Base-by-base conservation (phyloP, 2,113 vertebrate species). In the Triplophysa tibetana region DNA sequence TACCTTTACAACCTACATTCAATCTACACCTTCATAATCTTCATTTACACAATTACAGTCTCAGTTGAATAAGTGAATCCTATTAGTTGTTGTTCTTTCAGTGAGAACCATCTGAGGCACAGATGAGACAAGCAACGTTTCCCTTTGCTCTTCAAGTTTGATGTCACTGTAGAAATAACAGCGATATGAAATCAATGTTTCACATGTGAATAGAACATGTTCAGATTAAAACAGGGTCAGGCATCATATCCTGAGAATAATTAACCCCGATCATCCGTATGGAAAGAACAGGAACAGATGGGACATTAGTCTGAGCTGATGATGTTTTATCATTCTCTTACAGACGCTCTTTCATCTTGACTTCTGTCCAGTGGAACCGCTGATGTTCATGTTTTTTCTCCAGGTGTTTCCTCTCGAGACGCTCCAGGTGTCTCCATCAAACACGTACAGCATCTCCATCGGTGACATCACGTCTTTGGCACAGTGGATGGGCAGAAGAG, bases 401-500 rank as follows among this genome's bases (percentile, higher is more conserved):
- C 88, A 89, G 90, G 82, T 91, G 90, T 79, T 89, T 90, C 90
- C 90, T 88, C 16, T 58, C 6, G 14, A 23, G 16, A 13, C 29
- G 48, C 12, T 9, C 75, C 82, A 80, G 79, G 68, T 84, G 74
- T 52, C 23, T 29, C 26, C 19, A 67, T 45, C 43, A 45, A 50
- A 45, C 63, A 33, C 54, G 38, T 60, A 66, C 50, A 19, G 50
- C 50, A 52, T 72, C 58, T 43, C 11, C 24, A 21, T 75, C 19
- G 21, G 16, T 29, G 12, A 61, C 13, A 21, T 75, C 62, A 56
- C 77, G 48, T 21, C 38, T 61, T 11, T 70, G 58, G 80, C 58
- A 45, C 16, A 38, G 4, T 43, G 29, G 14, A 11, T 6, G n/a
- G 50, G 67, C 45, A 56, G 69, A 26, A 33, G 10, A 67, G 19